These are phyloP conservation scores for Danaus plexippus DNA, from an alignment of 1,140 invertebrate genomes.

Conservation along the genomic window DNA sequence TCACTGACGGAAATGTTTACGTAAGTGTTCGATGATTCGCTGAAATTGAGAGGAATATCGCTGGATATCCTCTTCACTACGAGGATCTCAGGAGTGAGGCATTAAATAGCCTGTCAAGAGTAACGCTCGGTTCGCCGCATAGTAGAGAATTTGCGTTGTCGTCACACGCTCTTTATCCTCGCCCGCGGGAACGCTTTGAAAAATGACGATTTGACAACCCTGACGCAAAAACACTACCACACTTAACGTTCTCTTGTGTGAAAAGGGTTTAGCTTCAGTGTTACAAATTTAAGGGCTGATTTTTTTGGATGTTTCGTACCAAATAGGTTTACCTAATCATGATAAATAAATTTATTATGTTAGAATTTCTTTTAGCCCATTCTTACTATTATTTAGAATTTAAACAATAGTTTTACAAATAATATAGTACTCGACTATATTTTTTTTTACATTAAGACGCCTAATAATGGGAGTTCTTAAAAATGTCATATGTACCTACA, in stretches of 20 bases:
- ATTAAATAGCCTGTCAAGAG: constrained; percentile 17
- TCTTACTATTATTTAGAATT: too few relatives aligned
- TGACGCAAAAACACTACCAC: constrained; percentile 11
- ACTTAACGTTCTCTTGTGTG: constrained; percentile 7
- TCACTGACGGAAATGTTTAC: background rate
- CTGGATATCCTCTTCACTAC: constrained; percentile 8
- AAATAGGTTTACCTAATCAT: too few relatives aligned
- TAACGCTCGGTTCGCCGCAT: constrained; percentile 8
- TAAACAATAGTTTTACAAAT: too few relatives aligned
- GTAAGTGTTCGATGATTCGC: background rate
- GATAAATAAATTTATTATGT: too few relatives aligned
- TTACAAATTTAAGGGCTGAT: too few relatives aligned
- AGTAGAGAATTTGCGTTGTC: constrained; percentile 11
- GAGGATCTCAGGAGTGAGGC: constrained; percentile 6
- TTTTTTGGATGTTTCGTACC: too few relatives aligned
- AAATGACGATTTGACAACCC: constrained; percentile 18
- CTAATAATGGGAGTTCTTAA: too few relatives aligned
- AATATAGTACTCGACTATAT: too few relatives aligned
- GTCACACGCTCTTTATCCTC: constrained; percentile 6
- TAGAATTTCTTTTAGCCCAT: too few relatives aligned
- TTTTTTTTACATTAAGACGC: too few relatives aligned
- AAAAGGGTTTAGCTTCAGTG: constrained; percentile 1
- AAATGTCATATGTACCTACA: too few relatives aligned
- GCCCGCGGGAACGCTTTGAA: constrained; percentile 15
- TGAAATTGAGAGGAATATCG: constrained; percentile 10